These are phyloP conservation scores for Tympanuchus pallidicinctus DNA, from an alignment of 2,113 vertebrate species.

Conservation along the genomic window DNA sequence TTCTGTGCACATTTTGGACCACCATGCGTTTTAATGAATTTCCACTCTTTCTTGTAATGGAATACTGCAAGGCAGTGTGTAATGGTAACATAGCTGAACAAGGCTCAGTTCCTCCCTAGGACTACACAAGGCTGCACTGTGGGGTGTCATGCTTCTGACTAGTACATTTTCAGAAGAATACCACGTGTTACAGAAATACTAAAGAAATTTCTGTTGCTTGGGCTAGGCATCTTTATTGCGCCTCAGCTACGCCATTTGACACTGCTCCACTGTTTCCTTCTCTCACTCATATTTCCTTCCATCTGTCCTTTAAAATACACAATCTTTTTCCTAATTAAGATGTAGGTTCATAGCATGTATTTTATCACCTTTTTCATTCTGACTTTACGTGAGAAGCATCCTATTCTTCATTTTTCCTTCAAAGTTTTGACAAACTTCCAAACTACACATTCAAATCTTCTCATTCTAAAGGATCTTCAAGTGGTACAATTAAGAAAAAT, in stretches of 20 bases:
- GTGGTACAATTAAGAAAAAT: background rate
- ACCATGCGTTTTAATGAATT: conserved; percentile 68
- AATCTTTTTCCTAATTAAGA: background rate
- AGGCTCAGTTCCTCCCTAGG: background rate
- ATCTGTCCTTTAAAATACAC: conserved; percentile 16
- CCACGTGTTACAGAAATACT: background rate
- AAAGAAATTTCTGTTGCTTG: background rate
- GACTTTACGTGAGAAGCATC: background rate
- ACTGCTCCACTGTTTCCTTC: conserved; percentile 8
- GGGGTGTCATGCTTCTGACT: background rate
- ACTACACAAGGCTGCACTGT: conserved; percentile 6
- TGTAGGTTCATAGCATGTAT: background rate
- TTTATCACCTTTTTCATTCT: background rate
- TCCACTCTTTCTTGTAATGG: conserved; percentile 61
- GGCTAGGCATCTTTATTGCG: background rate
- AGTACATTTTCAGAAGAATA: background rate
- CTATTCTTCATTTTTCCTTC: background rate
- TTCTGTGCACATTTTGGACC: conserved; percentile 52
- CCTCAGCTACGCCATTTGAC: background rate
- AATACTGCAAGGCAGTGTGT: background rate
- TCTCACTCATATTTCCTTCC: background rate
- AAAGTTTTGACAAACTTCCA: background rate
- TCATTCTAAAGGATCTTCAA: background rate
- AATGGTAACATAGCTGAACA: background rate
- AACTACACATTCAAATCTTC: background rate